phyloP scores from a whole-genome alignment of 2,888 invertebrate genomes.

The Eledona agricola region DNA sequence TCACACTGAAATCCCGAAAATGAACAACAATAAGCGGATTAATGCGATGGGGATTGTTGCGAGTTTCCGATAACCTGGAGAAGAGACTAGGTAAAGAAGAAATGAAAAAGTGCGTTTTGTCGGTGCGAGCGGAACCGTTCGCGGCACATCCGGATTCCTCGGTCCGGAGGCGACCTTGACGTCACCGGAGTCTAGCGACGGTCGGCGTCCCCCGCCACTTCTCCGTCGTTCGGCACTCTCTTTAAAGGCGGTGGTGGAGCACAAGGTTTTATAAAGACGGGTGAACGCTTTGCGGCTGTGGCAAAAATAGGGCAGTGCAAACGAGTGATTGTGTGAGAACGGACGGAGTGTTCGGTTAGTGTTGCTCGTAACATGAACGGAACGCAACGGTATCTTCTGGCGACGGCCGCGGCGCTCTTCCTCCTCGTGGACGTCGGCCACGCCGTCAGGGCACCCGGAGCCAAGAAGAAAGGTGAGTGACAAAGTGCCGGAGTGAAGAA shows the following conservation, averaged over 20 bases:
- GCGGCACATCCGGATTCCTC: slow-evolving; percentile 23
- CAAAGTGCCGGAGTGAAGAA: background rate
- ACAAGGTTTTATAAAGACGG: slow-evolving; percentile 73
- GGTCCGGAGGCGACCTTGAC: slow-evolving; percentile 31
- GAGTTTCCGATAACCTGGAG: no score
- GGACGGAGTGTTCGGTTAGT: slow-evolving; percentile 31
- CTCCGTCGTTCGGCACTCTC: slow-evolving; percentile 16
- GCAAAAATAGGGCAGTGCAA: slow-evolving; percentile 68
- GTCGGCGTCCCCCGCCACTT: slow-evolving; percentile 19
- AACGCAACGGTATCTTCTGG: slow-evolving; percentile 45
- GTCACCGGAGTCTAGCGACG: slow-evolving; percentile 6
- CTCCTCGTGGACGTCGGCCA: slow-evolving; percentile 40
- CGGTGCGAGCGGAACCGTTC: slow-evolving; percentile 9
- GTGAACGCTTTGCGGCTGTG: slow-evolving; percentile 66
- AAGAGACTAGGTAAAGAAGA: no score
- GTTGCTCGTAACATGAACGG: slow-evolving; percentile 44
- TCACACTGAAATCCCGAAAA: no score
- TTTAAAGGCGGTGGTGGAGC: slow-evolving; percentile 35
- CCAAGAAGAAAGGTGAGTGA: slow-evolving; percentile 52
- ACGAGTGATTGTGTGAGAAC: slow-evolving; percentile 50
- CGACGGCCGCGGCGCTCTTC: slow-evolving; percentile 39
- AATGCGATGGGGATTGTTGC: no score
- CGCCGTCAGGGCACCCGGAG: slow-evolving; percentile 45
- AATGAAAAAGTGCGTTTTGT: no score
- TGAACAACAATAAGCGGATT: no score